phyloP scores from a whole-genome alignment of 2,888 invertebrate genomes.

The Byasa hedistus region DNA sequence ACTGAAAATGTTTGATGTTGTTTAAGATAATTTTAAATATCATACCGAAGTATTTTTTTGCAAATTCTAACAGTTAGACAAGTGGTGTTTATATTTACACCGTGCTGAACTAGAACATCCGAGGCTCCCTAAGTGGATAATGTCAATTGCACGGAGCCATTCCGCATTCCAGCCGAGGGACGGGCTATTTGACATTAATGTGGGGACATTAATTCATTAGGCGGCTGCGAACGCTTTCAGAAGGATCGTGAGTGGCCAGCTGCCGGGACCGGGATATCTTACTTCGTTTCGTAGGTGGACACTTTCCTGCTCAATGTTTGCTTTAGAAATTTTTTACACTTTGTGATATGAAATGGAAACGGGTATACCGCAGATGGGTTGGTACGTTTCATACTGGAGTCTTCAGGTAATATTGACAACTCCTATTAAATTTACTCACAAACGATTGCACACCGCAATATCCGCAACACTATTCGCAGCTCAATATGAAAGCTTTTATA shows the following conservation, averaged over 20 bases:
- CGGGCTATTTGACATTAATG: constrained; percentile 66
- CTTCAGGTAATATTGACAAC: too few species aligned
- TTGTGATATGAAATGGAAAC: not conserved
- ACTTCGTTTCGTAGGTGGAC: constrained; percentile 38
- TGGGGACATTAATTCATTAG: constrained; percentile 63
- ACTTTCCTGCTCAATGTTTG: constrained; percentile 19
- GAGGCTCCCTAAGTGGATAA: constrained; percentile 73
- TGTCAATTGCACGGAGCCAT: constrained; percentile 69
- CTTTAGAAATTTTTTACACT: not conserved
- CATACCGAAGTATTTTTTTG: constrained; percentile 1
- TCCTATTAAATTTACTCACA: too few species aligned
- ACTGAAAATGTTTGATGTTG: not conserved
- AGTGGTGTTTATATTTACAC: constrained; percentile 38
- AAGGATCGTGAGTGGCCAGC: constrained; percentile 34
- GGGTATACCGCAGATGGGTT: not conserved
- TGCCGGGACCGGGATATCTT: constrained; percentile 35
- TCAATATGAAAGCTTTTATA: too few species aligned
- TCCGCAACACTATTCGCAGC: too few species aligned
- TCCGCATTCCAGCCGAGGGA: constrained; percentile 69
- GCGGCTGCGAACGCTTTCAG: constrained; percentile 34
- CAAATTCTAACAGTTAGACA: constrained; percentile 1
- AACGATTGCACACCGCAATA: too few species aligned
- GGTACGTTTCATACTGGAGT: too few species aligned
- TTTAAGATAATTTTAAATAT: not conserved
- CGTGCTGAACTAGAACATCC: constrained; percentile 52